Evolutionary conservation across 2,113 vertebrate genomes (phyloP).

Genomic region (Pelecanoides urinatrix): DNA sequence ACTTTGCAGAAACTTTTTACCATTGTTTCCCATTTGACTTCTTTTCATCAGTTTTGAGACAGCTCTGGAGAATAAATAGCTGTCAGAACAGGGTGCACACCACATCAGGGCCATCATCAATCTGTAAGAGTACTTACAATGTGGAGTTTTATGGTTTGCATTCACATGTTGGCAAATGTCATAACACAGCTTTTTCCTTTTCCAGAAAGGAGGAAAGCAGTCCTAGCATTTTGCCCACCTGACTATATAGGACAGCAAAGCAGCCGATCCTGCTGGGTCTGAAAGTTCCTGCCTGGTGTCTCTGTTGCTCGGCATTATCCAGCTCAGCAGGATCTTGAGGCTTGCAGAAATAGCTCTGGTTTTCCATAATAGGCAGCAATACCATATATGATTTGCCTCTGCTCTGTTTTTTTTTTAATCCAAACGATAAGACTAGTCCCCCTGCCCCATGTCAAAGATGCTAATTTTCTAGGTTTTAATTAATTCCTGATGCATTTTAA

Average conservation of each 20-base stretch:
- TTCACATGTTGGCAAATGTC: background rate
- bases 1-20: background rate
- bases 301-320: background rate
- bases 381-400: background rate
- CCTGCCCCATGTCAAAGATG: background rate
- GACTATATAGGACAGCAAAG: background rate
- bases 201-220: background rate
- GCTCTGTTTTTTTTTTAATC: background rate
- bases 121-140: background rate
- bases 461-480: background rate
- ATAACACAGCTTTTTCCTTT: background rate
- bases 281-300: background rate
- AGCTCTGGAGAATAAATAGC: background rate
- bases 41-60: background rate
- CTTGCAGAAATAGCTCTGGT: background rate
- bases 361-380: background rate
- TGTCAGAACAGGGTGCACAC: background rate
- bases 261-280: background rate
- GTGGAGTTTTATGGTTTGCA: background rate
- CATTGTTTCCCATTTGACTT: background rate
- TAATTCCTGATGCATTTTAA: background rate
- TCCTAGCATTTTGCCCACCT: accelerated
- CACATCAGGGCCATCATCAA: background rate
- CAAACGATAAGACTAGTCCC: background rate
- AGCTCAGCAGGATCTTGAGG: background rate